These are phyloP conservation scores for Homalodisca vitripennis DNA, from an alignment of 1,140 invertebrate species.

Conservation along the genomic window DNA sequence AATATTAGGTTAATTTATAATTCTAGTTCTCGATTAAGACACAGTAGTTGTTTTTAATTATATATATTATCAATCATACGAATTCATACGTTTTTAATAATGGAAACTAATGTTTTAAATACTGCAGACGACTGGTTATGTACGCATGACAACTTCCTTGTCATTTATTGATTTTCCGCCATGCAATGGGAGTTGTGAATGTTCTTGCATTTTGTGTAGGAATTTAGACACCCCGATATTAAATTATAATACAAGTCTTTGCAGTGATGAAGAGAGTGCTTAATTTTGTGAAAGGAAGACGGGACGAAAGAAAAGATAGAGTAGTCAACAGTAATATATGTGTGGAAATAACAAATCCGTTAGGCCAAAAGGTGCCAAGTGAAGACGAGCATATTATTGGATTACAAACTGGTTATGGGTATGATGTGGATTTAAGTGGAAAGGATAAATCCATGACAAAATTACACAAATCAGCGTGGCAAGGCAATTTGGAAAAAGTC, in stretches of 20 bases:
- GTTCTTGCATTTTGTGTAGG: background rate
- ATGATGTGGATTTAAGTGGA: slow-evolving; percentile 42
- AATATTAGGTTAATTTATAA: too few species aligned
- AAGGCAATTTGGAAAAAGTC: slow-evolving; percentile 44
- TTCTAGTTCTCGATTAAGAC: too few species aligned
- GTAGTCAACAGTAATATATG: slow-evolving; percentile 36
- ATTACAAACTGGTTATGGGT: slow-evolving; percentile 39
- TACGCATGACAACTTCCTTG: background rate
- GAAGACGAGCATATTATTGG: slow-evolving; percentile 40
- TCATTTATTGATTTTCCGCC: background rate
- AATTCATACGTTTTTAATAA: too few species aligned
- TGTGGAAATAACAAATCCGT: slow-evolving; percentile 40
- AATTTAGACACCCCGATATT: background rate
- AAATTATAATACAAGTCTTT: too few species aligned
- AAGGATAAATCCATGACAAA: slow-evolving; percentile 45
- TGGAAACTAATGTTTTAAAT: too few species aligned
- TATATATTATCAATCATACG: too few species aligned
- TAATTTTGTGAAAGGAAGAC: slow-evolving; percentile 45
- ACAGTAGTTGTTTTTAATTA: too few species aligned
- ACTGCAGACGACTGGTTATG: too few species aligned
- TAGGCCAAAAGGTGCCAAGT: slow-evolving; percentile 36
- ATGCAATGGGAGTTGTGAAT: too few species aligned
- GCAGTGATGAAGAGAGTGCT: slow-evolving; percentile 45
- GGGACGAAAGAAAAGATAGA: slow-evolving; percentile 42
- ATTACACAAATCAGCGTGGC: slow-evolving; percentile 46